Evolutionary conservation across 2,113 vertebrate species (phyloP).

Genomic region (Gadus macrocephalus): DNA sequence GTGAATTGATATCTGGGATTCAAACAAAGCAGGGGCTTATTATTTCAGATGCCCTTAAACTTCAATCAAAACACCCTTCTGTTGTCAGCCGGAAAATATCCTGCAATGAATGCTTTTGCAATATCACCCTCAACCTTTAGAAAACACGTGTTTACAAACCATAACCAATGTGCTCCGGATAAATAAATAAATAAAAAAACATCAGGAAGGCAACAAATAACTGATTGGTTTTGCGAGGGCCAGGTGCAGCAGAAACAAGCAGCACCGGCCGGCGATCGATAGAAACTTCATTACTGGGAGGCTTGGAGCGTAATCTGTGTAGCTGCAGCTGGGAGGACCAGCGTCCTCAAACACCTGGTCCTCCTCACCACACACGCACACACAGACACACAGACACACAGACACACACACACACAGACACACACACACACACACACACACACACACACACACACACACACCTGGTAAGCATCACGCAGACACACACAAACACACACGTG

Average conservation of each 20-base stretch:
- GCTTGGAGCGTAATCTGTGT: conserved; percentile 62
- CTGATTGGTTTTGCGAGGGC: too few species aligned
- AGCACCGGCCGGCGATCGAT: conserved; percentile 64
- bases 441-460: too few species aligned
- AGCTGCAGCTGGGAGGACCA: conserved; percentile 60
- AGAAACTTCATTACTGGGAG: conserved; percentile 70
- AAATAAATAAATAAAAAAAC: conserved; percentile 20
- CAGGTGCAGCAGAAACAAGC: conserved; percentile 47
- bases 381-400: conserved; percentile 38
- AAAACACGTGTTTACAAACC: conserved; percentile 35
- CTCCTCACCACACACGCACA: conserved; percentile 52
- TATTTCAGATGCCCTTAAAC: too few species aligned
- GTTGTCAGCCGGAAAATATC: not conserved
- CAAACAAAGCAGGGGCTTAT: too few species aligned
- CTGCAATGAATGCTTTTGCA: conserved; percentile 35
- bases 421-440: too few species aligned
- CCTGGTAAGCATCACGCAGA: too few species aligned
- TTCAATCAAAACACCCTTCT: too few species aligned
- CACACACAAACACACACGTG: too few species aligned
- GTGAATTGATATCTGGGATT: too few species aligned
- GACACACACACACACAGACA: too few species aligned
- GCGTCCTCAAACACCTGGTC: conserved; percentile 59
- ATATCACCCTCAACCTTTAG: conserved; percentile 26
- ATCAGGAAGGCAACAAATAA: conserved; percentile 13
- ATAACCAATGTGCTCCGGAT: conserved; percentile 46